These are phyloP conservation scores for Shinisaurus crocodilurus DNA, from an alignment of 2,113 vertebrate species.

Conservation along the genomic window DNA sequence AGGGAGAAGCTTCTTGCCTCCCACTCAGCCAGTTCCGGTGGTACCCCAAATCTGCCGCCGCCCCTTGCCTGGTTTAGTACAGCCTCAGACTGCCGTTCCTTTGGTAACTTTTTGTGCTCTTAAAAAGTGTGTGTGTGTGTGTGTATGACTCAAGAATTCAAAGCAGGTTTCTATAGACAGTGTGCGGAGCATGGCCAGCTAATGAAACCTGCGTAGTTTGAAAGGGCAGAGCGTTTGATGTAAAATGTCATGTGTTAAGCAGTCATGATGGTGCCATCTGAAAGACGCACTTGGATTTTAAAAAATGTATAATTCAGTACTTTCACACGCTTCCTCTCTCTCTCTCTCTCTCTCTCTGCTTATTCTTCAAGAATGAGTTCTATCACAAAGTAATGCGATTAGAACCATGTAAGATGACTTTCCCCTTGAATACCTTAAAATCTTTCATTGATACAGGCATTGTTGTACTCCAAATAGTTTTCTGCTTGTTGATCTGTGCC, in stretches of 20 bases:
- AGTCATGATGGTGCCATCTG: background rate
- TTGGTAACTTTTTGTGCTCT: background rate
- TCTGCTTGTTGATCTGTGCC: background rate
- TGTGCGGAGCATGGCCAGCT: background rate
- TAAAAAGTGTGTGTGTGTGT: background rate
- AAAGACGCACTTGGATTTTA: background rate
- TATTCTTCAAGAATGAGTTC: background rate
- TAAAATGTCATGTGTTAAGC: too few relatives aligned
- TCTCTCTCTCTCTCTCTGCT: background rate
- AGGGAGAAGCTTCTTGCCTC: background rate
- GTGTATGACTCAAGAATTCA: background rate
- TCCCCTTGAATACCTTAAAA: background rate
- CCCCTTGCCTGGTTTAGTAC: background rate
- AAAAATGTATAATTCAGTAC: background rate
- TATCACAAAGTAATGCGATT: background rate
- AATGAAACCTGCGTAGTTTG: background rate
- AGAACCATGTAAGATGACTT: background rate
- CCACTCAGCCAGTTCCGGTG: background rate
- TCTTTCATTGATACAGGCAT: background rate
- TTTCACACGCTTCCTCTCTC: too few relatives aligned
- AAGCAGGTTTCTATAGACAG: background rate
- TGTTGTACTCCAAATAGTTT: fast-evolving
- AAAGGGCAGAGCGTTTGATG: background rate
- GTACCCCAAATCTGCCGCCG: background rate
- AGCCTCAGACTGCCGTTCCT: background rate